Conservation (phyloP, 2,797 vertebrate species). For the Tapera naevia region DNA sequence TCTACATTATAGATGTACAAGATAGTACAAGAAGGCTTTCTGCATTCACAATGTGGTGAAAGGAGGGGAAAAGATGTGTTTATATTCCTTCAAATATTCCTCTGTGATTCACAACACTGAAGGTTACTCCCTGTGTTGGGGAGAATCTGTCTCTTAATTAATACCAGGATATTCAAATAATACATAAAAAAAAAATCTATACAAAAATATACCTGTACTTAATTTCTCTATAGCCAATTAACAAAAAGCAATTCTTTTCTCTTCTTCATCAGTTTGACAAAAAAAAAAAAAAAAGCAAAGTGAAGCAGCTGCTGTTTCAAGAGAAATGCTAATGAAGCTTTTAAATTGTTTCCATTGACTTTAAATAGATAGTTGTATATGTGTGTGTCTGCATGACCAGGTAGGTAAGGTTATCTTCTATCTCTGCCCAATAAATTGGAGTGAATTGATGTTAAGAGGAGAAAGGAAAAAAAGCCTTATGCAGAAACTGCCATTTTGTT, state of each 20-base stretch:
- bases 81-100: not conserved
- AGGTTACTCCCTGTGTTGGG: not conserved
- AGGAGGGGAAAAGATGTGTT: not conserved
- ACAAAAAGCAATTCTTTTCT: not conserved
- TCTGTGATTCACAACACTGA: not conserved
- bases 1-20: not conserved
- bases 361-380: not conserved
- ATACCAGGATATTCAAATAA: not conserved
- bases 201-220: not conserved
- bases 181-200: not conserved
- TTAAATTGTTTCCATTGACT: not conserved
- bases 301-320: not conserved
- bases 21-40: too few species aligned
- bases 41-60: not conserved
- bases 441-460: not conserved
- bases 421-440: conserved; percentile 10
- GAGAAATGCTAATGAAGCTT: not conserved
- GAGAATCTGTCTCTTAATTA: not conserved
- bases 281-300: not conserved
- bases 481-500: not conserved
- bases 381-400: not conserved
- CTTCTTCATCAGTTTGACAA: not conserved
- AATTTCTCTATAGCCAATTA: not conserved
- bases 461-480: not conserved
- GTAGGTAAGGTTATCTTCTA: not conserved